Base-by-base conservation (phyloP, 2,888 invertebrate genomes). In the Arctia plantaginis region DNA sequence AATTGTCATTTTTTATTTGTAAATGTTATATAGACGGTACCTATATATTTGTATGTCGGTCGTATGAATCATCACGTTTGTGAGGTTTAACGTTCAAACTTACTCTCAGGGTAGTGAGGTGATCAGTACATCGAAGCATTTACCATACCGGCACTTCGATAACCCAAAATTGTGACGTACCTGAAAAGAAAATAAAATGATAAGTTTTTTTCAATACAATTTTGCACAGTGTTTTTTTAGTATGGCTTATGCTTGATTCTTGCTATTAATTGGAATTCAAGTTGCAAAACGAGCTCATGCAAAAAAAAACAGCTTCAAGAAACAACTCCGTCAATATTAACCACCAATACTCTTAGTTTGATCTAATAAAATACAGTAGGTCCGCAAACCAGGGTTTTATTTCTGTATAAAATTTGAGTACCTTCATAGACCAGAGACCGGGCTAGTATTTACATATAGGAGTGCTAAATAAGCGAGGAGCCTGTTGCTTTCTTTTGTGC, bases 101-200 rank as follows among this genome's bases (percentile, higher is more conserved):
- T 6, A 15, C 27, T 27, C 27, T 59, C 12, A 55, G 59, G 27
- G 59, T 59, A 27, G 10, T 62, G 30, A 62, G 13, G 15, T 62
- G 30, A n/a, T 55, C 8, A n/a, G 23, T 8, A n/a, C n/a, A 12
- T 55, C n/a, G 13, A 62, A 6, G 47, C 35, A 77, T 75, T 77
- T 73, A 75, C 77, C 66, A 51, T 66, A 72, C 66, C 71, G 62
- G 67, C 59, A 30, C 62, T 68, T 75, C 72, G 65, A 39, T 71
- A 79, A 27, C 20, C 64, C 70, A 73, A 59, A 77, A 66, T 27
- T 51, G 44, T 66, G 67, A 83, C 85, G 73, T 85, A 85, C 84
- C 85, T 85, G 85, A 69, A 85, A 77, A 65, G 27, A 71, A 65
- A 71, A 74, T 70, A 44, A 67, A 67, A 6, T 55, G 66, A 44